Evolutionary conservation across 2,113 vertebrate genomes (phyloP).

Genomic region (Barnardius zonarius): DNA sequence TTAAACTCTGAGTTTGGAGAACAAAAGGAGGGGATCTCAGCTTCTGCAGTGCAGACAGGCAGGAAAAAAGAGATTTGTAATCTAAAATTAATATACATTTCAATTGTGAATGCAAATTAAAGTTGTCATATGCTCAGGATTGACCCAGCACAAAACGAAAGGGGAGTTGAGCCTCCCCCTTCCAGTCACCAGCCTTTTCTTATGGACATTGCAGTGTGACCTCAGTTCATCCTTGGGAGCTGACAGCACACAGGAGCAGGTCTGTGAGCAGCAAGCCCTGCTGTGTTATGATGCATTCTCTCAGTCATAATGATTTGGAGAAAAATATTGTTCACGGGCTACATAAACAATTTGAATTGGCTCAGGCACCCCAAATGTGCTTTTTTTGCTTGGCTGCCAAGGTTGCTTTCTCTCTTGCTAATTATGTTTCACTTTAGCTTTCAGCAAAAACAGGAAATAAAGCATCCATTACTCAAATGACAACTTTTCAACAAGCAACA

Average conservation of each 20-base stretch:
- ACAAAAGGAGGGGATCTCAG: background rate
- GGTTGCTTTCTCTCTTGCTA: conserved; percentile 75
- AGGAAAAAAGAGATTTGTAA: background rate
- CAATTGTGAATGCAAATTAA: background rate
- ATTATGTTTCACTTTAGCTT: conserved; percentile 78
- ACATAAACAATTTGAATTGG: conserved; percentile 81
- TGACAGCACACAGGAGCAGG: background rate
- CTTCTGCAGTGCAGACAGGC: background rate
- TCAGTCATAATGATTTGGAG: conserved; percentile 63
- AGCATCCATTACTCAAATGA: conserved; percentile 81
- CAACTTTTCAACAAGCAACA: conserved; percentile 79
- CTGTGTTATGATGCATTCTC: conserved; percentile 52
- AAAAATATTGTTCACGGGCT: conserved; percentile 74
- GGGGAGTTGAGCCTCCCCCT: background rate
- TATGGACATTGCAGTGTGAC: rapidly evolving
- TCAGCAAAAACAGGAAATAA: conserved; percentile 82
- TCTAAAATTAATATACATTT: background rate
- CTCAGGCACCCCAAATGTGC: conserved; percentile 73
- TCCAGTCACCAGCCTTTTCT: background rate
- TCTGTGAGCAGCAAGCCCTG: background rate
- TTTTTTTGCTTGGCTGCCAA: conserved; percentile 80
- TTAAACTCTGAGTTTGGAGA: background rate
- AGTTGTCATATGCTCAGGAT: background rate
- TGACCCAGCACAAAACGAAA: background rate
- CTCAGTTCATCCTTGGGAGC: background rate